Base-by-base conservation (phyloP, 2,113 vertebrate species). In the Notarius quadriscutis region DNA sequence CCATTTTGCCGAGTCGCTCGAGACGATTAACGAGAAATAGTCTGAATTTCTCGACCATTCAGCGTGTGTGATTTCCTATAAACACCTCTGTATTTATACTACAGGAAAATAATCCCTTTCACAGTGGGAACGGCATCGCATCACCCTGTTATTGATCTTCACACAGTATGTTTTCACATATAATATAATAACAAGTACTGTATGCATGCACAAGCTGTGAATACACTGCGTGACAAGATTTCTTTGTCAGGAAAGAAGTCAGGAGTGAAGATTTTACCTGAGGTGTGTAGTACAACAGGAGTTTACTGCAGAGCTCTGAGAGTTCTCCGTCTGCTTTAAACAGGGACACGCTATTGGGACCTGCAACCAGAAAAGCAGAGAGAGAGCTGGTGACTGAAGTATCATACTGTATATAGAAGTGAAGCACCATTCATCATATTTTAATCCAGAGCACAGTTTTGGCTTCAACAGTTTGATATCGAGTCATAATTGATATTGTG, bases 271-370 rank as follows among this genome's bases (percentile, higher is more conserved):
- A 48, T 62, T 48, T 18, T 85, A 99, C 98, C 97, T 99, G 97
- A 30, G 98, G 98, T n/a, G 97, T 98, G 91, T 99, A 99, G 93
- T 97, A 97, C 18, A 99, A 95, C 86, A 99, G 84, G 12, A 99
- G 96, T 85, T 96, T 99, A 93, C 94, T 91, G 85, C 94, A 93
- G 51, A 99, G 94, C 71, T 99, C 98, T 0, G 92, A 95, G 55
- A 97, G 88, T 67, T 99, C 97, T 15, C 97, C 96, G 62, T 99
- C 98, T 0, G 94, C 93, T 5, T 97, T 96, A 91, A 99, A 98
- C 0, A 97, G 96, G 0, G 97, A 95, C 0, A 95, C 94, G 4
- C 96, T 94, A 7, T 99, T 99, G 15, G 98, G 97, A n/a, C 98
- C 98, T 99, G 91, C 9, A 67, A 91, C 6, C 48, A 91, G 18